Conservation (phyloP, 2,113 vertebrate species). For the Dermatemys mawii region DNA sequence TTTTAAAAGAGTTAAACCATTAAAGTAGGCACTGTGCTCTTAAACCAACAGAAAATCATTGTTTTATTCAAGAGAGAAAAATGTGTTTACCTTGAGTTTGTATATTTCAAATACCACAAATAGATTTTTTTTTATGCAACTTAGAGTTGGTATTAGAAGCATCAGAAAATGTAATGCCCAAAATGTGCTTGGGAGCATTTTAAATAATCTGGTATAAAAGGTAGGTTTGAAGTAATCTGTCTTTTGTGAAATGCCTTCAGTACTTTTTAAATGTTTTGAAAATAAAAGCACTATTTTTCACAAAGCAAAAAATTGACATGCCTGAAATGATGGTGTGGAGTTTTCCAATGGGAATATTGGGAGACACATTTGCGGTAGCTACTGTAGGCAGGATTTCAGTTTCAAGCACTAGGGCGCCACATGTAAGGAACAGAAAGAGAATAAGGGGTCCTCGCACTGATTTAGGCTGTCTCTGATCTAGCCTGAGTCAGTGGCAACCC, state of each 20-base stretch:
- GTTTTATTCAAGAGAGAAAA: not conserved
- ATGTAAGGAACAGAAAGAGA: not conserved
- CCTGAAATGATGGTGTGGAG: not conserved
- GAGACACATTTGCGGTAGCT: not conserved
- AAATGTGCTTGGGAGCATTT: not conserved
- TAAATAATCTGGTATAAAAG: not conserved
- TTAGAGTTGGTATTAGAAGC: not conserved
- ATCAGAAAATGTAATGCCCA: not conserved
- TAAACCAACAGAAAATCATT: not conserved
- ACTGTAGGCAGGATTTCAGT: conserved; percentile 41
- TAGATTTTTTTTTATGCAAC: not conserved
- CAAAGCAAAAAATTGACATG: fast-evolving
- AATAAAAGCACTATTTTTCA: not conserved
- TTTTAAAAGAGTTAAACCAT: not conserved
- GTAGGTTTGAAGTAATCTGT: not conserved
- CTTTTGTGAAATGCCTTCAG: not conserved
- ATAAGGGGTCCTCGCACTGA: not conserved
- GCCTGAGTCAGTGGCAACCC: conserved; percentile 70
- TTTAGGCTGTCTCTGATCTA: conserved; percentile 72
- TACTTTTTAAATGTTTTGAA: conserved; percentile 38
- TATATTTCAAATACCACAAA: not conserved
- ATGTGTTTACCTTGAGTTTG: not conserved
- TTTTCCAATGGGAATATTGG: conserved; percentile 33
- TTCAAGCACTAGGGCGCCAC: not conserved
- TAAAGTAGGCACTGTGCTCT: not conserved